phyloP scores from a whole-genome alignment of 1,140 invertebrate species.

The Drosophila prosaltans region DNA sequence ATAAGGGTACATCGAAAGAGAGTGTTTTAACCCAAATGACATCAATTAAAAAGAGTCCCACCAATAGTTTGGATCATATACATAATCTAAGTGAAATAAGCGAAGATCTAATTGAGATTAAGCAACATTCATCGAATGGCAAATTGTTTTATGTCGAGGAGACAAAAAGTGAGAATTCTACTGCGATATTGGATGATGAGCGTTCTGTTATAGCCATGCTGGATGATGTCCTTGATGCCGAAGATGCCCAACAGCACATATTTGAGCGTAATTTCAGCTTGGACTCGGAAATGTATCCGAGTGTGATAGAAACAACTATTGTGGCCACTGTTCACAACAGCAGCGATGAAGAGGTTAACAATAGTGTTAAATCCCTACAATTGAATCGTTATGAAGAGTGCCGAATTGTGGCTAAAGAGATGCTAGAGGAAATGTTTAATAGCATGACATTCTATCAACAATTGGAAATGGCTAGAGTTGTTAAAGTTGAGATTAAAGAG shows the following conservation, averaged over 20 bases:
- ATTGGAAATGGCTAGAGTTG: conserved; percentile 19
- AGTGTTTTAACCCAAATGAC: conserved; percentile 51
- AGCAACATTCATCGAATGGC: conserved; percentile 62
- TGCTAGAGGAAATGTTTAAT: conserved; percentile 68
- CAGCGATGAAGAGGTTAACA: conserved; percentile 56
- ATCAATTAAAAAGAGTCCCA: conserved; percentile 43
- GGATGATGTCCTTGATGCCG: conserved; percentile 75
- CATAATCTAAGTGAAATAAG: conserved; percentile 67
- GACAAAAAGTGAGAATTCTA: conserved; percentile 59
- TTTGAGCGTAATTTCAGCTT: conserved; percentile 68
- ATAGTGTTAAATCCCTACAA: conserved; percentile 19
- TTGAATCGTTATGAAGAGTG: conserved; percentile 48
- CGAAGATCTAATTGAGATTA: conserved; percentile 66
- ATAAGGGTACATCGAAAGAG: conserved; percentile 46
- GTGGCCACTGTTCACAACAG: conserved; percentile 77
- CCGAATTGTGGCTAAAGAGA: conserved; percentile 43
- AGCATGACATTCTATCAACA: conserved; percentile 60
- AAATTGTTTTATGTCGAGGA: conserved; percentile 77
- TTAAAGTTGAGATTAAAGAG: not conserved
- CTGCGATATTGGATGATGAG: conserved; percentile 52
- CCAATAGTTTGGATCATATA: conserved; percentile 67
- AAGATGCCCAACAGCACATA: conserved; percentile 59
- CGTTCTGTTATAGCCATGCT: conserved; percentile 76
- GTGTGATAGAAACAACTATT: conserved; percentile 75
- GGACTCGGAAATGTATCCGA: conserved; percentile 73